Evolutionary conservation across 2,113 vertebrate species (phyloP).

Genomic region (Psittacula cyanocephala): DNA sequence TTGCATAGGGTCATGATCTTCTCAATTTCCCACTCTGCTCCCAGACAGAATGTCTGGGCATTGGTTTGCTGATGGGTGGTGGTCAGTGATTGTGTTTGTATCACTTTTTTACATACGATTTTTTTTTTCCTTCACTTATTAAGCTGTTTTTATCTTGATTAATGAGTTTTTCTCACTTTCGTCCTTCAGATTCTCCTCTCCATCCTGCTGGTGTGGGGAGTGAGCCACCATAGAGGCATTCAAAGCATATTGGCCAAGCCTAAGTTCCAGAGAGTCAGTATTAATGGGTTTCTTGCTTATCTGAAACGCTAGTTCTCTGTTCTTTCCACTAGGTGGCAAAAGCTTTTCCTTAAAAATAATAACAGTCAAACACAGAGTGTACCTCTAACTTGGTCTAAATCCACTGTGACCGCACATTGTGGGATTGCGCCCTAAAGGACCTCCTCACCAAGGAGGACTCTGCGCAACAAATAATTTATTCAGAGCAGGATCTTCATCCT

Average conservation of each 20-base stretch:
- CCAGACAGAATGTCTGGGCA: background rate
- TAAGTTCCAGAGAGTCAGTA: background rate
- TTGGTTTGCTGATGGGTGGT: background rate
- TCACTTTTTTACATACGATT: background rate
- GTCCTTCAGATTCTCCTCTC: background rate
- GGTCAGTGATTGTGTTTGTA: background rate
- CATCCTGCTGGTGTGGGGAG: background rate
- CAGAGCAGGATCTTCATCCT: background rate
- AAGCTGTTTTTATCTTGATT: background rate
- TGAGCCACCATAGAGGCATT: background rate
- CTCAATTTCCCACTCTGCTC: background rate
- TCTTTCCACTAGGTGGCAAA: constrained; percentile 67
- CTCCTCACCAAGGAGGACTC: background rate
- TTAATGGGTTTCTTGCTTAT: background rate
- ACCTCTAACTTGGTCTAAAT: background rate
- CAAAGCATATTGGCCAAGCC: background rate
- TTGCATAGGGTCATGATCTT: rapidly evolving
- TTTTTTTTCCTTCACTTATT: background rate
- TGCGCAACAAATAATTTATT: background rate
- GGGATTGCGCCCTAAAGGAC: background rate
- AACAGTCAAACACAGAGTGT: background rate
- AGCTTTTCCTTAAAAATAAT: background rate
- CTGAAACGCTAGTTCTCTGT: background rate
- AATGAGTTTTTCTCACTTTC: background rate
- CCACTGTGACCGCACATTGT: rapidly evolving